Evolutionary conservation across 2,888 invertebrate genomes (phyloP), one percentile per base, ranked within the genome.

Genomic region (Beris chalybata): DNA sequence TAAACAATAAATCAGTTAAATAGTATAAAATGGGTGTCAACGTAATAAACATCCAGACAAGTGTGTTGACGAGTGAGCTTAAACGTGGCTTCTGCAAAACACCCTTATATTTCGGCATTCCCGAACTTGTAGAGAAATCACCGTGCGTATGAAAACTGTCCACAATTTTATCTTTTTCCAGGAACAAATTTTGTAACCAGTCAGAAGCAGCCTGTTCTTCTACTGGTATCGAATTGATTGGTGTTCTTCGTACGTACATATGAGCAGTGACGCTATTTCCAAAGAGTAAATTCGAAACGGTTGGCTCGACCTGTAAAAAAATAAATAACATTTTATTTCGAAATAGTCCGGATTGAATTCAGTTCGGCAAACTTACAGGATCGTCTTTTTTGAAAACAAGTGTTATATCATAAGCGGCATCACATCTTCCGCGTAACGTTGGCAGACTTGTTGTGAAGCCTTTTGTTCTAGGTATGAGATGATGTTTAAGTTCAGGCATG

Each of bases 381-480:
- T 85, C 86, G 68, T 85, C 83, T 64, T 84, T 84, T 70, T 85
- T 87, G 74, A 91, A 91, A 4, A 87, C 89, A 70, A 93, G 76
- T 73, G 91, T 88, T 72, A 93, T 89, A 76, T 96, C 93, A 77
- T 94, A 93, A 69, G 96, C 86, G 31, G 90, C 92, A 4, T 89
- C 88, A 71, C 92, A 88, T 79, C 90, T 91, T 58, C 87, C 91
- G 75, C 89, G 87, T 78, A 97, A 86, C 71, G 90, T 87, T 64
- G 90, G 89, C 73, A 95, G 82, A 77, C 94, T 94, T 63, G 93
- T 89, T 0, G 89, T 89, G 77, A 97, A 97, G 3, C 97, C 97
- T 81, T 91, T 91, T n/a, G 96, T 93, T 69, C 97, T 86, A n/a
- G 97, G 97, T 31, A 93, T 89, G 57, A 97, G 84, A 77, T 96